Base-by-base conservation (phyloP, 2,888 invertebrate species). In the Physocephala rufipes region DNA sequence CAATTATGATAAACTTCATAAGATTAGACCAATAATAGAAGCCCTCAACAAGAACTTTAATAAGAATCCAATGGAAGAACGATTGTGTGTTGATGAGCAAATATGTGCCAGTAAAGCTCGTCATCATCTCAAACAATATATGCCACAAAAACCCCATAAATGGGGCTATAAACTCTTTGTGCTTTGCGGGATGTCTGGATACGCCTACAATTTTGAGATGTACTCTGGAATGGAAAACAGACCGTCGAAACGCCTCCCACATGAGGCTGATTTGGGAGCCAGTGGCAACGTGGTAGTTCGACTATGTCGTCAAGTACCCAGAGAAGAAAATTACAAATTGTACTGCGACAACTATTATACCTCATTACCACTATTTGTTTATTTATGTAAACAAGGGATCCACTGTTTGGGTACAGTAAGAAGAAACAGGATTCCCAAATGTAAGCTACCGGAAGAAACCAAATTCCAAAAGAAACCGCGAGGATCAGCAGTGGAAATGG, bases 401-500 rank as follows among this genome's bases (percentile, higher is more conserved):
- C 36, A 7, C 36, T 7, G 36, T 4, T 9, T 36, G 4, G 4
- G 5, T 36, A 36, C 36, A 7, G 36, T 36, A 36, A 36, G 36
- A 36, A 36, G 36, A 9, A 36, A 36, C 36, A 36, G 36, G 9
- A 36, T 36, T 36, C 36, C 36, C 4, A 9, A 36, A 7, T 36
- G 36, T 9, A 36, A 36, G 9, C 61, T 66, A 36, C 66, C 71
- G 9, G 47, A 55, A 55, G 73, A 72, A 58, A 67, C 71, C 28
- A 24, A 47, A 2, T 66, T 69, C 3, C 65, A 62, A 59, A 74
- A 74, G 49, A 71, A 67, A 71, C 61, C 70, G 36, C 72, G 72
- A 55, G 73, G 75, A 51, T 71, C 67, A 67, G 70, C 74, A 24
- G 68, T 55, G 43, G 71, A 74, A 72, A 72, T 70, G 19, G 73